phyloP scores from a whole-genome alignment of 2,113 vertebrate genomes.

The Hippocampus guttulatus region DNA sequence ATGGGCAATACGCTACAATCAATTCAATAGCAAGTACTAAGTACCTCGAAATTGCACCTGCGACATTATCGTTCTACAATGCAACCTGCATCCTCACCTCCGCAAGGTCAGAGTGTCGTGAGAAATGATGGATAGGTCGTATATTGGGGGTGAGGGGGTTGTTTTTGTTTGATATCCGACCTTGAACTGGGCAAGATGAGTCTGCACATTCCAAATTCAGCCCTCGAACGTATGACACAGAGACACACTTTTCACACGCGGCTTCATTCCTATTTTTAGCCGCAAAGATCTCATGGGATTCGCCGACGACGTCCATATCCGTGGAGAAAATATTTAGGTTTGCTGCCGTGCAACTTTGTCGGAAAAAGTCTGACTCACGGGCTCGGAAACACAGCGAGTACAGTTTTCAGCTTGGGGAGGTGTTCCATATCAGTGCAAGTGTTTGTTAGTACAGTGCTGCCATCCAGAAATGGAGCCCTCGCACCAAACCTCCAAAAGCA shows the following conservation, averaged over 20 bases:
- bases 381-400: slow-evolving; percentile 21
- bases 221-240: background rate
- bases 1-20: too few relatives aligned
- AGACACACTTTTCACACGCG: slow-evolving; percentile 1
- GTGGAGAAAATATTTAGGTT: slow-evolving; percentile 12
- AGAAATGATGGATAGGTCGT: slow-evolving; percentile 27
- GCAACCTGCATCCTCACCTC: too few relatives aligned
- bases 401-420: slow-evolving; percentile 25
- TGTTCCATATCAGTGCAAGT: slow-evolving; percentile 51
- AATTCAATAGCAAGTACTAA: too few relatives aligned
- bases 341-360: slow-evolving; percentile 14
- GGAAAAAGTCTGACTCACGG: slow-evolving; percentile 16
- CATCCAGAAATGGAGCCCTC: slow-evolving; percentile 51
- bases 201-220: slow-evolving; percentile 8
- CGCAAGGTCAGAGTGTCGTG: background rate
- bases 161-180: slow-evolving; percentile 20
- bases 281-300: slow-evolving; percentile 21
- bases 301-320: slow-evolving; percentile 1
- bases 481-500: slow-evolving; percentile 52
- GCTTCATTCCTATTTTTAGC: slow-evolving; percentile 12
- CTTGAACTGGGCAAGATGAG: slow-evolving; percentile 1
- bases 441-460: slow-evolving; percentile 52
- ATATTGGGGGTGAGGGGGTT: slow-evolving; percentile 1
- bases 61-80: too few relatives aligned
- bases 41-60: too few relatives aligned